These are phyloP conservation scores for Gorsachius goisagi DNA, from an alignment of 2,113 vertebrate genomes.

Conservation along the genomic window DNA sequence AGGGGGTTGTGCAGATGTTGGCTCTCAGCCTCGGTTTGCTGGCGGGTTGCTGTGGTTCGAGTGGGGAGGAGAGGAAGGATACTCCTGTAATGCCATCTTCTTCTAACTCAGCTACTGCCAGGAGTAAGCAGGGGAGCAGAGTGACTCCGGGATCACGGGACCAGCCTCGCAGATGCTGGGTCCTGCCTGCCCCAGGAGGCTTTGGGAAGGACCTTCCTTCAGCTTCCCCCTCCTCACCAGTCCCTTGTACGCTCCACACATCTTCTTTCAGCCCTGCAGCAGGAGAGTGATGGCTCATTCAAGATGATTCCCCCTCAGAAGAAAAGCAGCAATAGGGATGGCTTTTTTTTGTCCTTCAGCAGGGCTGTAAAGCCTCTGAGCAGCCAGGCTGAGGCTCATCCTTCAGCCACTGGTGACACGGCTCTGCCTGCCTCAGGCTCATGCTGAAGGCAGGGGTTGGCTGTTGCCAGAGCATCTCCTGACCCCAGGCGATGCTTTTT, in stretches of 20 bases:
- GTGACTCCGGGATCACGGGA: fast-evolving
- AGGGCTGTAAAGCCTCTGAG: background rate
- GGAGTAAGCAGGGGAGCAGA: background rate
- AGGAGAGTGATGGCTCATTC: background rate
- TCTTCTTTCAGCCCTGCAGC: background rate
- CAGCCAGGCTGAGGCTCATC: background rate
- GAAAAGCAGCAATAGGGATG: background rate
- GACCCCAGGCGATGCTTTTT: background rate
- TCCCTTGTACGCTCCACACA: too few relatives aligned
- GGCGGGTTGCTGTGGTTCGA: background rate
- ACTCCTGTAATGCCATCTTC: background rate
- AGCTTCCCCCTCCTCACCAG: background rate
- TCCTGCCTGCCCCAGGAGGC: background rate
- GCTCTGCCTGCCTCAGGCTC: background rate
- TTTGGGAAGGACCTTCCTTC: background rate
- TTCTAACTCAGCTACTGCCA: background rate
- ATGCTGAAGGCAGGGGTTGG: background rate
- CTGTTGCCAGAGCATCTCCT: background rate
- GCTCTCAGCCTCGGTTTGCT: background rate
- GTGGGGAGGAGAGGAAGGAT: background rate
- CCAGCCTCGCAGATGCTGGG: background rate
- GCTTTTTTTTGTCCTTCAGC: background rate
- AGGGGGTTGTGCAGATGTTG: fast-evolving
- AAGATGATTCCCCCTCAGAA: background rate
- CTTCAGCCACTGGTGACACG: background rate